phyloP scores from a whole-genome alignment of 2,113 vertebrate genomes.

The Thalassarche chlororhynchos region DNA sequence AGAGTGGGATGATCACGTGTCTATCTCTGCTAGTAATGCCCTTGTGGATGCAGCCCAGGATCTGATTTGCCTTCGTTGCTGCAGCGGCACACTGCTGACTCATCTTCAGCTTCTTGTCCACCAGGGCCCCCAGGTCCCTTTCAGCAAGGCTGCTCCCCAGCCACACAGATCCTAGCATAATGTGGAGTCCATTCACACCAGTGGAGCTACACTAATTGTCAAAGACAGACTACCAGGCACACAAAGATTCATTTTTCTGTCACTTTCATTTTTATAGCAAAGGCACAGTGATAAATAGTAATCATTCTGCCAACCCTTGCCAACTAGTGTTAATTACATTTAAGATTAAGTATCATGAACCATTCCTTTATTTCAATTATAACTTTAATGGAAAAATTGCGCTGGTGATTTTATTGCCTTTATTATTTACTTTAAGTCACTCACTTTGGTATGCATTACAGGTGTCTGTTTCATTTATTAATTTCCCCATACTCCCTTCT shows the following conservation, averaged over 20 bases:
- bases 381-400: neutral
- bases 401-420: neutral
- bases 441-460: neutral
- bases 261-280: neutral
- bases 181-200: too few relatives aligned
- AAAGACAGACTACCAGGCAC: neutral
- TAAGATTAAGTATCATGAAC: neutral
- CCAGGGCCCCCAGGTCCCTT: neutral
- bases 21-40: neutral
- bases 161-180: neutral
- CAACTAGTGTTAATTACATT: conserved; percentile 18
- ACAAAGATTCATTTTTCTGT: neutral
- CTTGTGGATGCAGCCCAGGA: fast-evolving
- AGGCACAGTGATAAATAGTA: neutral
- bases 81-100: fast-evolving
- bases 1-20: neutral
- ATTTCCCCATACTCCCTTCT: neutral
- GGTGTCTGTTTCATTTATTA: neutral
- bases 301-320: neutral
- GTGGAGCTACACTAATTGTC: neutral
- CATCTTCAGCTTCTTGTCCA: neutral
- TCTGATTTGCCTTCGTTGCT: neutral
- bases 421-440: conserved; percentile 38
- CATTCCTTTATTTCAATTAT: conserved; percentile 18
- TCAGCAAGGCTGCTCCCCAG: neutral